Conservation (phyloP, 2,888 invertebrate species). For the Amiota communis region DNA sequence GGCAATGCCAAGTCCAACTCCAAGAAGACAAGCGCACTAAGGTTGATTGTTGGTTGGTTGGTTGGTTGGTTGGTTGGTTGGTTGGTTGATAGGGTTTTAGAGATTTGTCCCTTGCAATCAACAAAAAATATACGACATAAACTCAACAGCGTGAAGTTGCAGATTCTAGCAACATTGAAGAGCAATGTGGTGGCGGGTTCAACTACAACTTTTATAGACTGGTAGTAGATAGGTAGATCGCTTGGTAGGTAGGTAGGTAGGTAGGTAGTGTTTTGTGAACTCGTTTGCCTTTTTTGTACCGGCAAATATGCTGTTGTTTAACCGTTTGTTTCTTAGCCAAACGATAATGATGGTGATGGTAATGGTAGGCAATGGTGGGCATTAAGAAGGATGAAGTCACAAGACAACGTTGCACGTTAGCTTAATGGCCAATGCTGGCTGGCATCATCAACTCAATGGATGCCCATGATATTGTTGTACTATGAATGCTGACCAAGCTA, state of each 20-base stretch:
- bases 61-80: too few relatives aligned
- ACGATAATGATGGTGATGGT: conserved; percentile 4
- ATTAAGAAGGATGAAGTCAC: not conserved
- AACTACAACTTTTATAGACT: not conserved
- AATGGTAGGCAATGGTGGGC: conserved; percentile 8
- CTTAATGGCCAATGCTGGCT: conserved; percentile 8
- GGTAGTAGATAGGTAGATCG: too few relatives aligned
- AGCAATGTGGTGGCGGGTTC: not conserved
- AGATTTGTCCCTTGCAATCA: not conserved
- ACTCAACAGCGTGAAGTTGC: not conserved
- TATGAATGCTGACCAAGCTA: too few relatives aligned
- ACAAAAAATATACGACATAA: not conserved
- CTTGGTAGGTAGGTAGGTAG: not conserved
- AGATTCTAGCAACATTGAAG: not conserved
- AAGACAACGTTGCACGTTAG: not conserved
- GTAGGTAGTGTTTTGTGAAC: conserved; percentile 1
- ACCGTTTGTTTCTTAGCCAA: conserved; percentile 18
- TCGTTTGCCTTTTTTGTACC: conserved; percentile 19
- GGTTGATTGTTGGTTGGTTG: too few relatives aligned
- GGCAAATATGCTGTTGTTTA: not conserved
- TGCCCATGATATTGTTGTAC: too few relatives aligned
- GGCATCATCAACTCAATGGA: too few relatives aligned
- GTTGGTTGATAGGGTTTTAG: too few relatives aligned
- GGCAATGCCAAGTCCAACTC: too few relatives aligned
- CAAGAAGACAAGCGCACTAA: too few relatives aligned